These are phyloP conservation scores for Tuta absoluta DNA, from an alignment of 2,888 invertebrate genomes.

Conservation along the genomic window DNA sequence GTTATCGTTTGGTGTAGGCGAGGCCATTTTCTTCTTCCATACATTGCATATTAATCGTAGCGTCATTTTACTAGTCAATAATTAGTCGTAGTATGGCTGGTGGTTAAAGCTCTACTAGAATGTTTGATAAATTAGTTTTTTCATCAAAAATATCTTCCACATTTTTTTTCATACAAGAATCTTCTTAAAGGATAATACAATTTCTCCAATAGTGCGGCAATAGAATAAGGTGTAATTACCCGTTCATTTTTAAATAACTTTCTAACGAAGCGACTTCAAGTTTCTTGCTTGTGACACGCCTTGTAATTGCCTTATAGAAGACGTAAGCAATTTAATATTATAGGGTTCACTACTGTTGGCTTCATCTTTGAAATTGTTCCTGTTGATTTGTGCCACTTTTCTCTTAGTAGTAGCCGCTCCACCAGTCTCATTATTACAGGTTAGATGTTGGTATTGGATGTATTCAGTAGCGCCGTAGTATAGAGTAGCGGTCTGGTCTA, in stretches of 20 bases:
- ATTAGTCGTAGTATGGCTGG: conserved; percentile 50
- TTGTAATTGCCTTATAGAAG: conserved; percentile 6
- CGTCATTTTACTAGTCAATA: conserved; percentile 60
- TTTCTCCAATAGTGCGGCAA: background rate
- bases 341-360: background rate
- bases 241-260: background rate
- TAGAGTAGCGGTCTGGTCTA: conserved; percentile 55
- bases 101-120: conserved; percentile 8
- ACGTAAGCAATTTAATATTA: background rate
- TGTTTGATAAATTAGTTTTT: background rate
- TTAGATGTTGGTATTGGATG: conserved; percentile 58
- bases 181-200: background rate
- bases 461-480: conserved; percentile 61
- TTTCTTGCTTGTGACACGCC: background rate
- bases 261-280: background rate
- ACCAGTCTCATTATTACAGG: conserved; percentile 45
- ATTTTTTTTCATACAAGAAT: background rate
- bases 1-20: conserved; percentile 71
- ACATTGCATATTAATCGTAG: conserved; percentile 58
- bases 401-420: conserved; percentile 32
- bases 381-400: conserved; percentile 26
- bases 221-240: background rate
- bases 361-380: background rate
- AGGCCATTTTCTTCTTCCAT: conserved; percentile 71
- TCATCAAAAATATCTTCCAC: background rate